A percentile compares a stretch with the other conserved stretches of the same genome.
Conservation (phyloP, 1,140 invertebrate genomes). For the Lordiphosa clarofinis region DNA sequence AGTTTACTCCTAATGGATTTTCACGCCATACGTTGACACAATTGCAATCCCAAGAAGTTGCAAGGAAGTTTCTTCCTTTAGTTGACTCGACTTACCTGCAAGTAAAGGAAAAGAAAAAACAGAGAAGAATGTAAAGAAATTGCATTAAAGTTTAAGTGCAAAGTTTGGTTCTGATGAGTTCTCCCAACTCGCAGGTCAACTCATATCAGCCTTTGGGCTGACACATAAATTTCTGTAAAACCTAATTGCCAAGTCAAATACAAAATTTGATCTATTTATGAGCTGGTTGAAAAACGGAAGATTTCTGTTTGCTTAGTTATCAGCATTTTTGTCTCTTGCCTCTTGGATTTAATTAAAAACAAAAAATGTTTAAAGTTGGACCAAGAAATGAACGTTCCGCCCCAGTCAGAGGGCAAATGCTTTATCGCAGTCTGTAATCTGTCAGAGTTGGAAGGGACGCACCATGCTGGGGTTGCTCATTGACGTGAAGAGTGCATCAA, state of each 20-base stretch:
- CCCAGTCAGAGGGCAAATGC: conserved; percentile 16
- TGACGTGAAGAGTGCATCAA: conserved; percentile 44
- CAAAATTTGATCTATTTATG: conserved; percentile 67
- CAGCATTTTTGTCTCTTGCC: conserved; percentile 36
- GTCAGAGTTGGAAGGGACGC: conserved; percentile 39
- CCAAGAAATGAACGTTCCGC: not conserved
- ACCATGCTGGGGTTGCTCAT: conserved; percentile 28
- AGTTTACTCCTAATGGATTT: conserved; percentile 75
- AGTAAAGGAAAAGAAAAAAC: conserved; percentile 11
- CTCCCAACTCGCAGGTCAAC: not conserved
- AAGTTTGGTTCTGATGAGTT: conserved; percentile 10
- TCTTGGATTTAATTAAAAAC: conserved; percentile 58
- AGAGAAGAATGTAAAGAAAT: conserved; percentile 35
- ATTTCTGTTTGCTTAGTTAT: conserved; percentile 24
- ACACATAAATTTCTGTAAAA: conserved; percentile 38
- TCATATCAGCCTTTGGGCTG: conserved; percentile 9
- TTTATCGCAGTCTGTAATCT: conserved; percentile 76
- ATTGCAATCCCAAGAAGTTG: conserved; percentile 22
- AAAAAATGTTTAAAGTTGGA: conserved; percentile 14
- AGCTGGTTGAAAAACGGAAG: conserved; percentile 29
- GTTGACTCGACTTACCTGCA: conserved; percentile 54
- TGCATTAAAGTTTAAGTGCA: conserved; percentile 56
- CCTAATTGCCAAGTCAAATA: conserved; percentile 52
- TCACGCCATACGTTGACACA: conserved; percentile 68
- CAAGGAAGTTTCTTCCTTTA: conserved; percentile 26